Base-by-base conservation (phyloP, 2,113 vertebrate species). In the Callocephalon fimbriatum region DNA sequence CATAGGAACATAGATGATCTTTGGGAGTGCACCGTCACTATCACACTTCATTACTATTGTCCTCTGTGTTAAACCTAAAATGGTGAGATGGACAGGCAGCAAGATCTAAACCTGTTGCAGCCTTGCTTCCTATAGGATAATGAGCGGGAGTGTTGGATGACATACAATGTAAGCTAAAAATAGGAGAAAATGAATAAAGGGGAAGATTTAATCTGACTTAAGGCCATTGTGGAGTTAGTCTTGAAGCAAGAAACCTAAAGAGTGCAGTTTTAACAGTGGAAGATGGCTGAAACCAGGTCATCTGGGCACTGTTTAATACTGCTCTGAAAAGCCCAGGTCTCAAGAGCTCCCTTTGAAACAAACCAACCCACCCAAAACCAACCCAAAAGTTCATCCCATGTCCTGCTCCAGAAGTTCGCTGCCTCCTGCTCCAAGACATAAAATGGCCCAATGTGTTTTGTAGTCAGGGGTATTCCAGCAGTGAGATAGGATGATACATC, bases 371-470 rank as follows among this genome's bases (percentile, higher is more conserved):
- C 18, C 20, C 40, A 47, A n/a, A 4, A 31, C 4, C 9, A 18
- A 54, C 2, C 38, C 37, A 37, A 4, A 62, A 51, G 15, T 68
- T 63, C 29, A 77, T 17, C 9, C 44, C 37, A 27, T 20, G 35
- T 31, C 31, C 50, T 85, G 63, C 59, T 73, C 53, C 81, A 85
- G 74, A 88, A 78, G 27, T 61, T 83, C 48, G 76, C 71, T 76
- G 71, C 15, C 32, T 75, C 0, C 0, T 84, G 38, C 42, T 51
- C 32, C 21, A 51, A 54, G 47, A 35, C 29, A 42, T 25, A 31
- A 31, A 79, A 76, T 19, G 22, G 47, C 48, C 67, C 16, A 8
- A 67, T 10, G 32, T 18, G 21, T 88, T 94, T 78, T 0, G 0
- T 54, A n/a, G 56, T 82, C 56, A 37, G 40, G 72, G 29, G 21